Percentiles rank a stretch among this genome's conserved stretches.
phyloP scores from a whole-genome alignment of 2,113 vertebrate genomes.

The Gopherus evgoodei region DNA sequence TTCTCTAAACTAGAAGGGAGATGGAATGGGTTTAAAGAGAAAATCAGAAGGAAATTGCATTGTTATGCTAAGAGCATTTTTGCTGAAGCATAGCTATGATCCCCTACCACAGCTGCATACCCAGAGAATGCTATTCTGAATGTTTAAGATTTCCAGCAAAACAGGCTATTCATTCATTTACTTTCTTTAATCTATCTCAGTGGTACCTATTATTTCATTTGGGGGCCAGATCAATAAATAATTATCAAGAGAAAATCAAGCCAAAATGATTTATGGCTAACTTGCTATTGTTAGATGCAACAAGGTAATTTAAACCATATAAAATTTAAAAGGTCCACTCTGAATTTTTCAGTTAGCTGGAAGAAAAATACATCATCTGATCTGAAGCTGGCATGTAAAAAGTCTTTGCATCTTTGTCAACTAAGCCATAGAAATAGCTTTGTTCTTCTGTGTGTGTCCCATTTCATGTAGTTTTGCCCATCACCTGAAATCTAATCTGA shows the following conservation, averaged over 20 bases:
- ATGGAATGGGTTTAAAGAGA: background rate
- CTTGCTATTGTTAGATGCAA: background rate
- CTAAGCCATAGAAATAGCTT: background rate
- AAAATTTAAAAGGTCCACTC: background rate
- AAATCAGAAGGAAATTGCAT: background rate
- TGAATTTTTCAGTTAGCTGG: background rate
- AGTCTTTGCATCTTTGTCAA: background rate
- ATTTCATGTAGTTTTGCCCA: background rate
- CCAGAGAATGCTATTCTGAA: background rate
- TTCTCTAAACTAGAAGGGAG: constrained; percentile 7
- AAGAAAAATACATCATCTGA: background rate
- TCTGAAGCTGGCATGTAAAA: background rate
- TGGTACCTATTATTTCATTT: background rate
- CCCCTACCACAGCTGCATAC: background rate
- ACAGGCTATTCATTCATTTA: background rate
- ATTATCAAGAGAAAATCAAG: background rate
- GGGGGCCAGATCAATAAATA: background rate
- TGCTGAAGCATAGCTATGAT: background rate
- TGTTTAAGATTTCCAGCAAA: background rate
- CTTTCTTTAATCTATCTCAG: background rate
- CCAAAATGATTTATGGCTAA: background rate
- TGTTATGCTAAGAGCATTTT: background rate
- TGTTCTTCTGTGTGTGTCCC: background rate
- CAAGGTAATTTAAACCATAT: background rate
- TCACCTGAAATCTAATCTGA: background rate